phyloP scores from a whole-genome alignment of 2,797 vertebrate species.

The Sparidentex hasta region DNA sequence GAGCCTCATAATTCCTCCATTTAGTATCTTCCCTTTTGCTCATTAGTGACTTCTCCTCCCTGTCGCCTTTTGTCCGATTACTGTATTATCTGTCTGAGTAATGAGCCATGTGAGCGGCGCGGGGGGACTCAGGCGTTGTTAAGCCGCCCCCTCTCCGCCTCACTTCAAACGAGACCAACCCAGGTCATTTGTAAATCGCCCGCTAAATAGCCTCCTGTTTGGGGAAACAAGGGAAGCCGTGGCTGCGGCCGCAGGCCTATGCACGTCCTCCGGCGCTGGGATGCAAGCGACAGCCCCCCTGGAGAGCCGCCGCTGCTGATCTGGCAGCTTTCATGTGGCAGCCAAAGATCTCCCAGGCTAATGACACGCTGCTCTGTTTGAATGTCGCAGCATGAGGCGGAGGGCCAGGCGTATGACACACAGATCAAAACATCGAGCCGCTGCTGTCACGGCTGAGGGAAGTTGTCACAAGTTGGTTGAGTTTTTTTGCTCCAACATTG shows the following conservation, averaged over 20 bases:
- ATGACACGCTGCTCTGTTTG: slow-evolving; percentile 58
- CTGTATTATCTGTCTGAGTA: slow-evolving; percentile 38
- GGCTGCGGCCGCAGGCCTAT: background rate
- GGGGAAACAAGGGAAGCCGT: slow-evolving; percentile 6
- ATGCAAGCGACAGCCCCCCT: slow-evolving; percentile 13
- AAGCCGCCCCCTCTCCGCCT: slow-evolving; percentile 49
- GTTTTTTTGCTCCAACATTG: background rate
- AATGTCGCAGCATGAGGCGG: slow-evolving; percentile 66
- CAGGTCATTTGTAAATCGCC: slow-evolving; percentile 57
- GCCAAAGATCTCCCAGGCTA: slow-evolving; percentile 58
- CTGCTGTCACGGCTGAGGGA: slow-evolving; percentile 17
- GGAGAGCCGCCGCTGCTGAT: slow-evolving; percentile 27
- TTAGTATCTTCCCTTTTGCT: slow-evolving; percentile 50
- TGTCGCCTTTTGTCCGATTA: background rate
- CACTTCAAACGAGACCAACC: slow-evolving; percentile 49
- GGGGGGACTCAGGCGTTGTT: slow-evolving; percentile 5
- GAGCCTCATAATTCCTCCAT: slow-evolving; percentile 18
- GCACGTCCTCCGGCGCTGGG: slow-evolving; percentile 2
- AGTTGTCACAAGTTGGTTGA: slow-evolving; percentile 41
- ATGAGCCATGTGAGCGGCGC: slow-evolving; percentile 53
- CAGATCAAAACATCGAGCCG: slow-evolving; percentile 52
- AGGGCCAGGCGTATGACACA: slow-evolving; percentile 17
- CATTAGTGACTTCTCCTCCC: slow-evolving; percentile 59
- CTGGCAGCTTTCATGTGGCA: slow-evolving; percentile 57
- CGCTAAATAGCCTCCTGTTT: slow-evolving; percentile 37